Base-by-base conservation (phyloP, 2,797 vertebrate genomes). In the Ceyx erithaca region DNA sequence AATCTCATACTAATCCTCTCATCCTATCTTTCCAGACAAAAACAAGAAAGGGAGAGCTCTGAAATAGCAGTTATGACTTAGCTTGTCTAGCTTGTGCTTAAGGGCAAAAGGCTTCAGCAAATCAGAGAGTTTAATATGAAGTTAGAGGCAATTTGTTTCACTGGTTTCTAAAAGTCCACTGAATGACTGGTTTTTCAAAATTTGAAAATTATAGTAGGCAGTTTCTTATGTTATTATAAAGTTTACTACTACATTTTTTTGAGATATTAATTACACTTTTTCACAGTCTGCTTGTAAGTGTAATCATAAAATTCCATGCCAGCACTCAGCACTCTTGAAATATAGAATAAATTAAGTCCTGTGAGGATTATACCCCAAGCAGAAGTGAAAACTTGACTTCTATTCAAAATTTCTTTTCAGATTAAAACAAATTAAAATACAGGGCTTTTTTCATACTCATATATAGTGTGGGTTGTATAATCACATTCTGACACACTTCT, bases 401-500 rank as follows among this genome's bases (percentile, higher is more conserved):
- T 28, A 46, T 46, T 80, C 57, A 8, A 4, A 31, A 25, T 37
- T 64, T 15, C 12, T 71, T 51, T 80, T 77, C 31, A 49, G 10
- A 66, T n/a, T 37, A 79, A 64, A 35, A 4, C 46, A 40, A 51
- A 35, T 23, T 5, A 70, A 82, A 80, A 71, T 18, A 14, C 13
- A 14, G 11, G 63, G 28, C 2, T 45, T 87, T 59, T 15, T 25
- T 14, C 72, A 54, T n/a, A 58, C 35, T 80, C 35, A 71, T 28
- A 22, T 48, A 9, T 12, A 66, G 62, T 93, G 96, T 87, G 96
- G 97, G 97, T 95, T 94, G 67, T 90, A 92, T 69, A 94, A 94
- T 76, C 88, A 80, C 59, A 85, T 97, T 95, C 96, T 95, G 90
- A 97, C 97, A 96, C 89, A 23, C 57, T 94, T 96, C 94, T 89